Evolutionary conservation across 2,888 invertebrate genomes (phyloP).

Genomic region (Mallateleia sp.): DNA sequence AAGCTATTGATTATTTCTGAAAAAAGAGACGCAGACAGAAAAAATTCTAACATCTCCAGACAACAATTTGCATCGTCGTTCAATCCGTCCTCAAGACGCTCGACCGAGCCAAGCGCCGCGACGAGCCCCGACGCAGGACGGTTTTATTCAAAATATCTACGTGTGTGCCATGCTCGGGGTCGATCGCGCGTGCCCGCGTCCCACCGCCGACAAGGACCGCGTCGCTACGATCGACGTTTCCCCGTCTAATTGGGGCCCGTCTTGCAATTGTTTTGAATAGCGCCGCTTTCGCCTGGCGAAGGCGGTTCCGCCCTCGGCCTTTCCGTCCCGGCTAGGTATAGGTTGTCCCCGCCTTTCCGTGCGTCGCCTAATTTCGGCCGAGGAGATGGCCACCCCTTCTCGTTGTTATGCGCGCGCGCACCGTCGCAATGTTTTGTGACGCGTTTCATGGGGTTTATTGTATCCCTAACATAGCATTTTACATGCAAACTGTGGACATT

Average conservation of each 20-base stretch:
- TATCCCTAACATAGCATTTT: too few relatives aligned
- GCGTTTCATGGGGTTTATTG: too few relatives aligned
- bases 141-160: not conserved
- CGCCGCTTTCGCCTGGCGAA: constrained; percentile 37
- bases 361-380: too few relatives aligned
- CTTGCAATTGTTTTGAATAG: constrained; percentile 47
- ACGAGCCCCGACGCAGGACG: not conserved
- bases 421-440: too few relatives aligned
- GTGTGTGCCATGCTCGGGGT: constrained; percentile 1
- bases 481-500: too few relatives aligned
- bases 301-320: too few relatives aligned
- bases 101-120: constrained; percentile 15
- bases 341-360: too few relatives aligned
- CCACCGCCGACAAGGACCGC: constrained; percentile 34
- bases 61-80: constrained; percentile 42
- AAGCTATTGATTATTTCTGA: constrained; percentile 67
- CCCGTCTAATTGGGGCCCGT: constrained; percentile 21
- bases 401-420: too few relatives aligned
- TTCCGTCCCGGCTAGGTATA: too few relatives aligned
- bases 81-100: constrained; percentile 31
- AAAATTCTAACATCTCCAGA: constrained; percentile 1
- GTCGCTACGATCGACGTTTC: constrained; percentile 12
- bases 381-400: too few relatives aligned
- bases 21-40: constrained; percentile 29
- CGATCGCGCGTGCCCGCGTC: not conserved